Evolutionary conservation across 2,113 vertebrate genomes (phyloP), one percentile per base, ranked within the genome.

Genomic region (Tinamus guttatus): DNA sequence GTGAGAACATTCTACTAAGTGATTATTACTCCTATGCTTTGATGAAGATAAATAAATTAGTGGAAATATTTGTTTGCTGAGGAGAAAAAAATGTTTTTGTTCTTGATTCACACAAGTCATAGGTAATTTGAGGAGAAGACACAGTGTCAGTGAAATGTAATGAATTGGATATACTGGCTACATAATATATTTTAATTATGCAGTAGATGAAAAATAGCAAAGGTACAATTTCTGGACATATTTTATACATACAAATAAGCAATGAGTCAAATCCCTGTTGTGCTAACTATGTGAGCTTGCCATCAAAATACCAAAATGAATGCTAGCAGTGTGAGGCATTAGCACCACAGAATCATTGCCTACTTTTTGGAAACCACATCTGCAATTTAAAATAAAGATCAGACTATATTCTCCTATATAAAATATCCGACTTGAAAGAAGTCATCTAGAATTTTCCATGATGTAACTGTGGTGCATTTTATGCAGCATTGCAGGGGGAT

Each of bases 101-200:
- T 85, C 60, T 85, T 77, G 79, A 83, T 78, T 94, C 87, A 83
- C 41, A 38, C 24, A 60, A 90, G 69, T 88, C 79, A 77, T 73
- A 75, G 69, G 56, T 88, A 84, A 70, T 86, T 49, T 67, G 28
- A 30, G 17, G 19, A 45, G 30, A 65, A 92, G 54, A 36, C 80
- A 59, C 28, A 52, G 17, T 41, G n/a, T 64, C 63, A 82, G 18
- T n/a, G 54, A 62, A 94, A 73, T 51, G 10, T 65, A 60, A 17
- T 30, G 45, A 87, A 12, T 13, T 80, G 54, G 56, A 94, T 92
- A 91, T 27, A 85, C 2, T 28, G 38, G 30, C 63, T 85, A 83
- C 51, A 45, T 12, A 60, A 60, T 27, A 60, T 21, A 14, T n/a
- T 76, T 34, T 27, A 45, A 13, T 60, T 34, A 77, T 8, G n/a